Base-by-base conservation (phyloP, 64 coral and sea anemone species). In the Hydrozoanthus tunicans region DNA sequence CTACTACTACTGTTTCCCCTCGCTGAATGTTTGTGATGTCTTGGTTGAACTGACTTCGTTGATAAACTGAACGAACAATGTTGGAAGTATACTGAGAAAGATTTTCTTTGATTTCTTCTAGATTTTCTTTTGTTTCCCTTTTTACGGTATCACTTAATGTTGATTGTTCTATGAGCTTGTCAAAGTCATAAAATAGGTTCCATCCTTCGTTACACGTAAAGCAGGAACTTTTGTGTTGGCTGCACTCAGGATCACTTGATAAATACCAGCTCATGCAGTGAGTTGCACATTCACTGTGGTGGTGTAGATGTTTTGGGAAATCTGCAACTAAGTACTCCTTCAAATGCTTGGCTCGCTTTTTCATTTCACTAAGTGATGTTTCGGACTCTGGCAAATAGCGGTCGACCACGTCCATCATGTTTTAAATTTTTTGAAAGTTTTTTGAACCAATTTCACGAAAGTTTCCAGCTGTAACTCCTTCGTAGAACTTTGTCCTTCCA, bases 221-320 rank as follows among this genome's bases (percentile, higher is more conserved):
- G 56, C 84, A 89, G 79, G 77, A 78, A 70, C 85, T 64, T 53
- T 6, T 73, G 63, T 80, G 83, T 62, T 93, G 69, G 54, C 27
- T 81, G 77, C 83, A 93, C 23, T 51, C 13, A 66, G 77, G 82
- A 32, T 79, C n/a, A 15, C 80, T 25, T 5, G 78, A 79, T 25
- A 93, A 76, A 51, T 79, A 80, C 76, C 83, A 89, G 58, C 80
- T 64, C 92, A 93, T 88, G 77, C 92, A 93, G 56, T 93, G 92
- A 23, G 79, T 89, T 10, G 92, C 77, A 93, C 86, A 93, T 64
- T 72, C 51, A 82, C 69, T 64, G 13, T 83, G 86, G 63, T 81
- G 78, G 53, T 62, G 66, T 24, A 93, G 86, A 14, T 90, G 57
- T 52, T 79, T 81, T 5, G 86, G 80, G 86, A 93, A 90, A 5